Evolutionary conservation across 2,888 invertebrate genomes (phyloP).

Genomic region (Parnassius glacialis): DNA sequence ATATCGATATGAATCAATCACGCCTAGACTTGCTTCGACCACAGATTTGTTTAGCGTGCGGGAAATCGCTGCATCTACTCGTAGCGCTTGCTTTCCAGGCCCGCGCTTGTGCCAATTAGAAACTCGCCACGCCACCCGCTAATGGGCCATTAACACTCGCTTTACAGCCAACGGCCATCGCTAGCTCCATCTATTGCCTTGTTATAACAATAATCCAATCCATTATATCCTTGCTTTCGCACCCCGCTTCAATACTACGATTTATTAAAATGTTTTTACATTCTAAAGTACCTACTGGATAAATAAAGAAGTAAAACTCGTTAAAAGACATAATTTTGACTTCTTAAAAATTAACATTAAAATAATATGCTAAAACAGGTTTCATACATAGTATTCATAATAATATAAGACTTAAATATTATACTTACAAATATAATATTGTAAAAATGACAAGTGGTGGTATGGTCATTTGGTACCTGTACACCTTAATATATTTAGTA

Average conservation of each 20-base stretch:
- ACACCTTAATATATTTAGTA: constrained; percentile 21
- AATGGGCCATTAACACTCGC: constrained; percentile 76
- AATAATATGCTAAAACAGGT: no score
- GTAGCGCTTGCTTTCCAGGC: constrained; percentile 40
- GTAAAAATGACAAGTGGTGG: no score
- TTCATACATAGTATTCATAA: no score
- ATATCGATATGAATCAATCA: constrained; percentile 17
- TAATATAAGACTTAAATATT: no score
- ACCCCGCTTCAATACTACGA: no score
- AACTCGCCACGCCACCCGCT: constrained; percentile 51
- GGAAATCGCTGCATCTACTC: constrained; percentile 52
- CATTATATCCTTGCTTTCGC: no score
- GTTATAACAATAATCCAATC: constrained; percentile 31
- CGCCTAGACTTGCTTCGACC: constrained; percentile 18
- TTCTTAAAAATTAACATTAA: no score
- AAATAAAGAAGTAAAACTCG: no score
- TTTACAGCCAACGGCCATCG: constrained; percentile 35
- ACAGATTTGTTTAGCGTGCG: constrained; percentile 50
- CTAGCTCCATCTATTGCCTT: constrained; percentile 49
- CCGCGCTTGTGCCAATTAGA: constrained; percentile 58
- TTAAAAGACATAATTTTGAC: no score
- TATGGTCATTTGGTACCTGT: constrained; percentile 1
- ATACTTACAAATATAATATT: no score
- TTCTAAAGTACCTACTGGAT: no score
- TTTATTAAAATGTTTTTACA: no score